Evolutionary conservation across 1,140 invertebrate species (phyloP), one percentile per base, ranked within the genome.

Genomic region (Ips typographus): DNA sequence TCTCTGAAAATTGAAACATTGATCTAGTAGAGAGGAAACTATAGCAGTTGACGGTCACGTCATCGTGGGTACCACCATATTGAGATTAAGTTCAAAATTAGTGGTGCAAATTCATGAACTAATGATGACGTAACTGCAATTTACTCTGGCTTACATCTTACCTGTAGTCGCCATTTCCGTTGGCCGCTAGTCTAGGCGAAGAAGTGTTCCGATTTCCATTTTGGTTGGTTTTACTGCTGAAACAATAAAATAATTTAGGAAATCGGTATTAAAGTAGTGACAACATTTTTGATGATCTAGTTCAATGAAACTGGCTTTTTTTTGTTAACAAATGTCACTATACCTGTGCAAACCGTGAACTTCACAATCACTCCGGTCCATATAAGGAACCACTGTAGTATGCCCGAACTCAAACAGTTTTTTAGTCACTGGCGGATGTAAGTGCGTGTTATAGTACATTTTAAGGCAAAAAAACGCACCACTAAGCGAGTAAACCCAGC

Each of bases 401-500:
- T 72, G 72, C 38, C 78, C 78, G 64, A 77, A 72, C 68, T 79
- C 75, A 22, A 69, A 65, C 40, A 74, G 67, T 66, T 74, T 78
- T 49, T 75, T 70, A 39, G 59, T 65, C 40, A 80, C 71, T 1
- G 81, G 80, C n/a, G 81, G 80, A 70, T 80, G 80, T 56, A 82
- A 70, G 73, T 77, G 80, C 55, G 77, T 80, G 69, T 81, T 78
- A 71, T 81, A 80, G 74, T 81, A 82, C 80, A 82, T 82, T 58
- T 64, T 72, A 2, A 41, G 22, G 22, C 22, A 22, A 22, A 22
- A 22, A 22, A 22, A 22, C 22, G 22, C 22, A 22, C 22, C 22
- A 22, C 22, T 22, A 22, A 22, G 22, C 22, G 22, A 22, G 22
- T 22, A 22, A 22, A 22, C 22, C 22, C 22, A 22, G 22, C 22